Conservation (phyloP, 1,140 invertebrate genomes). For the Leptonema lineaticorne region DNA sequence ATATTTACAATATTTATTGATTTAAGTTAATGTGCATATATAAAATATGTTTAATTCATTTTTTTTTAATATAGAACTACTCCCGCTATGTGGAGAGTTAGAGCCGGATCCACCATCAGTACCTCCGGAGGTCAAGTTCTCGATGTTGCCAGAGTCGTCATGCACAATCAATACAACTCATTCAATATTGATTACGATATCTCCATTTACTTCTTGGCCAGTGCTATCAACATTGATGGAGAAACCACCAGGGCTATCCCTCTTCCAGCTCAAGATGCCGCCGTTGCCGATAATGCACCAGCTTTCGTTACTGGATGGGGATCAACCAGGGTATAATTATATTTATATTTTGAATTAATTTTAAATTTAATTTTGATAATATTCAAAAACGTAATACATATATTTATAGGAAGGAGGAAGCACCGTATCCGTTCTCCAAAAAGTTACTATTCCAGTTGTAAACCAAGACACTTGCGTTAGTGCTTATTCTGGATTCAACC, state of each 20-base stretch:
- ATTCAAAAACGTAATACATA: too few relatives aligned
- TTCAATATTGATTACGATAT: conserved; percentile 22
- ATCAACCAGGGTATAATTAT: conserved; percentile 20
- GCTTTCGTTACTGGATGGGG: conserved; percentile 31
- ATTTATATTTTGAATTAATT: neutral
- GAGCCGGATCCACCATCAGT: conserved; percentile 18
- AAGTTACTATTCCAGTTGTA: conserved; percentile 21
- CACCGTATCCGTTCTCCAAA: conserved; percentile 14
- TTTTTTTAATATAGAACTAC: neutral
- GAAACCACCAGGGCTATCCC: conserved; percentile 2
- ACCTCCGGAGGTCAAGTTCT: conserved; percentile 5
- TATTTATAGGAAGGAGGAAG: conserved; percentile 21
- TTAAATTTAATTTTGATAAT: neutral
- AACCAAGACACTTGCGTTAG: conserved; percentile 41
- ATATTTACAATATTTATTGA: too few relatives aligned
- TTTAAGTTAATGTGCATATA: too few relatives aligned
- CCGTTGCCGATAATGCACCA: neutral
- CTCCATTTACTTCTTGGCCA: conserved; percentile 12
- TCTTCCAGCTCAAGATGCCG: conserved; percentile 18
- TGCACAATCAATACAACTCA: neutral
- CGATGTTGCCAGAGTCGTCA: conserved; percentile 5
- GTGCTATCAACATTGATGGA: conserved; percentile 2
- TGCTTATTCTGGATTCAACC: conserved; percentile 46
- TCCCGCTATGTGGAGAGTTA: neutral
- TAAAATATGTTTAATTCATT: too few relatives aligned